phyloP scores from a whole-genome alignment of 2,888 invertebrate species.

The Andrena bucephala region DNA sequence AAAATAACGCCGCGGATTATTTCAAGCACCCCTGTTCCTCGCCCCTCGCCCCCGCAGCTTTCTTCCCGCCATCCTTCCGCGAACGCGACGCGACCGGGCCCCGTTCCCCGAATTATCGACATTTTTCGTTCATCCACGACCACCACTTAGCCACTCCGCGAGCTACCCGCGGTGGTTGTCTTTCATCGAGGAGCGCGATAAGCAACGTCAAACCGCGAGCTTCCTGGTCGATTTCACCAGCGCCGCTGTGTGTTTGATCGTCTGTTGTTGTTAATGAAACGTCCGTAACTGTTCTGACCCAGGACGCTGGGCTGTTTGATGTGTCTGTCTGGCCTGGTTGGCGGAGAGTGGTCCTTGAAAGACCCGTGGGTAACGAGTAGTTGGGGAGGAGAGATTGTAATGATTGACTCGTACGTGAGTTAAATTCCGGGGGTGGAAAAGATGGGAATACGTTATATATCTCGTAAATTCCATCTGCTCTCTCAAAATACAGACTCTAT shows the following conservation, averaged over 20 bases:
- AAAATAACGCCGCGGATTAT: constrained; percentile 73
- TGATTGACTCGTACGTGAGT: too few species aligned
- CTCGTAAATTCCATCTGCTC: too few species aligned
- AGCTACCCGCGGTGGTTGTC: neutral
- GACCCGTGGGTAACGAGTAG: neutral
- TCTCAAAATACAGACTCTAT: too few species aligned
- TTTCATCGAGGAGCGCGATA: constrained; percentile 40
- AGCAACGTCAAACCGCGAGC: constrained; percentile 43
- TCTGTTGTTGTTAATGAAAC: constrained; percentile 42
- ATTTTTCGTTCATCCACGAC: constrained; percentile 55
- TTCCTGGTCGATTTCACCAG: constrained; percentile 4
- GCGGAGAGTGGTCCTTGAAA: neutral
- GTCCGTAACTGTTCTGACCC: constrained; percentile 19
- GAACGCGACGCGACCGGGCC: constrained; percentile 30
- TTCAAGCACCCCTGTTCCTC: constrained; percentile 24
- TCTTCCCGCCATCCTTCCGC: constrained; percentile 2
- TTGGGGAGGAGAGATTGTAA: too few species aligned
- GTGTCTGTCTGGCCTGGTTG: neutral
- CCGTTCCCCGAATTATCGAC: constrained; percentile 57
- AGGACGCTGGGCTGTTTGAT: neutral
- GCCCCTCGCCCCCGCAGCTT: constrained; percentile 1
- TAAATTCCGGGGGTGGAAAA: too few species aligned
- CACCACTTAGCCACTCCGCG: constrained; percentile 39
- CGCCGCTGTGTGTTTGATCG: constrained; percentile 3
- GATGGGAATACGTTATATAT: too few species aligned